These are phyloP conservation scores for Ataeniobius toweri DNA, from an alignment of 2,797 vertebrate genomes.

Conservation along the genomic window DNA sequence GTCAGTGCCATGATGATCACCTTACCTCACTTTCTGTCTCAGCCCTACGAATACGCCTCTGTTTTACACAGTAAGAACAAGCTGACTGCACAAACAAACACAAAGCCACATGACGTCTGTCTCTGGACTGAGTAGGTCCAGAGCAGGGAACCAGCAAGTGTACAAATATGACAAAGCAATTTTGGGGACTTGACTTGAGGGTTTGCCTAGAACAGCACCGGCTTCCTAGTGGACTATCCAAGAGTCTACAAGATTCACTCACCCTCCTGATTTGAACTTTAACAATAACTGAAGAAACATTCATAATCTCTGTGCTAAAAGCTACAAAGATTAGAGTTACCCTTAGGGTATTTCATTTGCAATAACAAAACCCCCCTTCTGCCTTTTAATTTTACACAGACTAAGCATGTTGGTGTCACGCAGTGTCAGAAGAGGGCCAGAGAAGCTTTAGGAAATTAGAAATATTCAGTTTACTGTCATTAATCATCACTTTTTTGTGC, in stretches of 20 bases:
- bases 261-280: constrained; percentile 40
- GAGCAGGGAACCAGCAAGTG: constrained; percentile 24
- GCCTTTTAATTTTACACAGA: constrained; percentile 20
- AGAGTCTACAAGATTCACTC: constrained; percentile 20
- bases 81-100: not conserved
- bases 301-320: constrained; percentile 64
- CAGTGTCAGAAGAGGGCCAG: constrained; percentile 31
- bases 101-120: not conserved
- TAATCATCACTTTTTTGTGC: not conserved
- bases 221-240: constrained; percentile 24
- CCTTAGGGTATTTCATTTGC: constrained; percentile 43
- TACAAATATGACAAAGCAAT: constrained; percentile 49
- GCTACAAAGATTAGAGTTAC: constrained; percentile 50
- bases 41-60: constrained; percentile 80
- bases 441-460: constrained; percentile 61
- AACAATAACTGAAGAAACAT: constrained; percentile 32
- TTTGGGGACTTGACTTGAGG: constrained; percentile 35
- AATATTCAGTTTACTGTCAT: constrained; percentile 23
- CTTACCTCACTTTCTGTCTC: constrained; percentile 92
- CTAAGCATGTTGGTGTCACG: constrained; percentile 10
- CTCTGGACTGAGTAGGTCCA: constrained; percentile 29
- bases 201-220: not conserved
- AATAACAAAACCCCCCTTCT: constrained; percentile 29
- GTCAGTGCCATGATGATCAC: constrained; percentile 89
- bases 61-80: constrained; percentile 79